Conservation (phyloP, 2,113 vertebrate genomes). For the Mirza zaza region DNA sequence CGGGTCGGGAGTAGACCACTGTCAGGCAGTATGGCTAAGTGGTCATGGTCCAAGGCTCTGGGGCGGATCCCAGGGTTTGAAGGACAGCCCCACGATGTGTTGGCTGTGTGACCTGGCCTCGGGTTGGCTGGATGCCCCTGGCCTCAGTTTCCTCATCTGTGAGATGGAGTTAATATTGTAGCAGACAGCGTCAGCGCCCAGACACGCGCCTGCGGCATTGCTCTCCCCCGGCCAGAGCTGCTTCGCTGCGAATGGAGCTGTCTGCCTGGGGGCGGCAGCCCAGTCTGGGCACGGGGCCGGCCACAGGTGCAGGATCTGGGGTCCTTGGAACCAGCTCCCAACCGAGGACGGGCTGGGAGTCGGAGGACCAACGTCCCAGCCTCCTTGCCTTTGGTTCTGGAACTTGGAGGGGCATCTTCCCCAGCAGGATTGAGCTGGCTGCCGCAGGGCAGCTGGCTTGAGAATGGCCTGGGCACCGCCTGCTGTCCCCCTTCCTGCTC, state of each 20-base stretch:
- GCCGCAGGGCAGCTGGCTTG: fast-evolving
- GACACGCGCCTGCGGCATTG: fast-evolving
- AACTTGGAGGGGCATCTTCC: fast-evolving
- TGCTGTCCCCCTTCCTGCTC: background rate
- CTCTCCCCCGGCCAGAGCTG: fast-evolving
- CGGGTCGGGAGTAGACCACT: fast-evolving
- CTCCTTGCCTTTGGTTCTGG: fast-evolving
- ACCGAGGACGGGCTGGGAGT: background rate
- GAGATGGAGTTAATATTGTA: background rate
- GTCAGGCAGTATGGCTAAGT: fast-evolving
- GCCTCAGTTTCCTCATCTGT: background rate
- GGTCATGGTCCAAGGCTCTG: background rate
- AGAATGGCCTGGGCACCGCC: fast-evolving
- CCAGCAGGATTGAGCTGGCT: fast-evolving
- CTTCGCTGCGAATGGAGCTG: background rate
- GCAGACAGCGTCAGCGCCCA: background rate
- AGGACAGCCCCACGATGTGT: background rate
- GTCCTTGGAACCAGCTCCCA: background rate
- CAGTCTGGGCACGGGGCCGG: background rate
- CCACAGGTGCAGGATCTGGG: background rate
- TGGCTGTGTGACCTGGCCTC: background rate
- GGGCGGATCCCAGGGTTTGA: background rate
- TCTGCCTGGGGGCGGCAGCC: background rate
- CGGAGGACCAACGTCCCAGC: fast-evolving
- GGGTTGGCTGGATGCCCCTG: background rate